A percentile compares a stretch with the other conserved stretches of the same genome.
phyloP scores from a whole-genome alignment of 2,113 vertebrate genomes.

The Tor tambroides region DNA sequence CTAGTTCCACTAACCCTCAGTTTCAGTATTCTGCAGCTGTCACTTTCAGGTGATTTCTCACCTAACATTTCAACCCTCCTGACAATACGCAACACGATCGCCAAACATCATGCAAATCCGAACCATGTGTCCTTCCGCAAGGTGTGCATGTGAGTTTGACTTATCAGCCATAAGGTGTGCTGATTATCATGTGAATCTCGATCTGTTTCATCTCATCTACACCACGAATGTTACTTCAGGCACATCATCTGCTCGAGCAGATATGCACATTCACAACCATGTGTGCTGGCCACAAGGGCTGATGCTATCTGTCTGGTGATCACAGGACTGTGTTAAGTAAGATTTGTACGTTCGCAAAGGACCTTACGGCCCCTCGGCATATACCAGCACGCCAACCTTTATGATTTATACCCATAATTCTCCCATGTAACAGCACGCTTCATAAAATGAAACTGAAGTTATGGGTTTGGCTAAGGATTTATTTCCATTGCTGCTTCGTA shows the following conservation, averaged over 20 bases:
- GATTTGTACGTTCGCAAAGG: neutral
- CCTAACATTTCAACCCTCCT: neutral
- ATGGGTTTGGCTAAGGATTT: conserved; percentile 37
- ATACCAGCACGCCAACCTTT: neutral
- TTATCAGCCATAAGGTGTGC: conserved; percentile 30
- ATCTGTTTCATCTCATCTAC: neutral
- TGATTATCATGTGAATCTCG: conserved; percentile 27
- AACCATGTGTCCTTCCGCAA: conserved; percentile 33
- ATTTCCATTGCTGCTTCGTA: conserved; percentile 40
- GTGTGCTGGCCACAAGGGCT: neutral
- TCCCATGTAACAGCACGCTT: neutral
- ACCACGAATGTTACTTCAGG: neutral
- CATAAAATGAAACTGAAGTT: conserved; percentile 21
- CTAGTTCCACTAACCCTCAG: neutral
- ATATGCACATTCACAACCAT: neutral
- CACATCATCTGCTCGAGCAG: conserved; percentile 8
- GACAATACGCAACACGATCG: neutral
- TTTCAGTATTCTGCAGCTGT: neutral
- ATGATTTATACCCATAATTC: neutral
- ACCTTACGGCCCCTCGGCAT: neutral
- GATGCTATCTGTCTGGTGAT: neutral
- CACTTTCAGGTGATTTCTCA: neutral
- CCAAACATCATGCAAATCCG: conserved; percentile 29
- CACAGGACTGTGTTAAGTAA: conserved; percentile 27
- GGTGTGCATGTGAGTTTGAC: conserved; percentile 15